Conservation (phyloP, 1,140 invertebrate species). For the Elymnias hypermnestra region DNA sequence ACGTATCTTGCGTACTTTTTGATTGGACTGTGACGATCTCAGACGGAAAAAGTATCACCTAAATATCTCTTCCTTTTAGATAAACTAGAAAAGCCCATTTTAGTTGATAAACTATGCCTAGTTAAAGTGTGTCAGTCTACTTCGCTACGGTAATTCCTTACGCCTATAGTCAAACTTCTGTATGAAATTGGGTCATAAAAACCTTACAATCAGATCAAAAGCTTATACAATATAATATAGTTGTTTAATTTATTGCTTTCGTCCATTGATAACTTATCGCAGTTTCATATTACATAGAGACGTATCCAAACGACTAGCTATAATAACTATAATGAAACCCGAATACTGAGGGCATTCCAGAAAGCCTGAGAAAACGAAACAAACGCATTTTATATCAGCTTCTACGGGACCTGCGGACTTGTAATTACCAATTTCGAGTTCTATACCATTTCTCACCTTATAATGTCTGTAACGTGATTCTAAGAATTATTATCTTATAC, state of each 20-base stretch:
- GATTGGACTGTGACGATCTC: too few relatives aligned
- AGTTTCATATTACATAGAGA: constrained; percentile 3
- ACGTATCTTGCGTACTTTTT: too few relatives aligned
- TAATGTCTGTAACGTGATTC: constrained; percentile 48
- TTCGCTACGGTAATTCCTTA: too few relatives aligned
- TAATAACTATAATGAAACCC: constrained; percentile 17
- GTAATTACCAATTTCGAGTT: constrained; percentile 54
- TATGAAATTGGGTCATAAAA: not conserved
- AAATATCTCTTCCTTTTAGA: too few relatives aligned
- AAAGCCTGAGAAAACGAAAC: constrained; percentile 33
- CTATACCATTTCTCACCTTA: constrained; percentile 45
- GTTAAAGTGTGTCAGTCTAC: too few relatives aligned
- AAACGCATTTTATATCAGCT: constrained; percentile 39
- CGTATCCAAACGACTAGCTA: not conserved
- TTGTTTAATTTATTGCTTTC: constrained; percentile 1
- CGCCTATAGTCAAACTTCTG: not conserved
- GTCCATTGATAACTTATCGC: not conserved
- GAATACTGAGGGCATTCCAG: constrained; percentile 26
- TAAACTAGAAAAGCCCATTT: too few relatives aligned
- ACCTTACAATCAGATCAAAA: constrained; percentile 1
- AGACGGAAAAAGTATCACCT: too few relatives aligned
- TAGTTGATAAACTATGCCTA: too few relatives aligned
- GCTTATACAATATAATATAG: not conserved
- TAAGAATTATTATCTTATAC: constrained; percentile 52
- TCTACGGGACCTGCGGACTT: constrained; percentile 21